Conservation (phyloP, 2,113 vertebrate genomes). For the Hepsetus odoe region DNA sequence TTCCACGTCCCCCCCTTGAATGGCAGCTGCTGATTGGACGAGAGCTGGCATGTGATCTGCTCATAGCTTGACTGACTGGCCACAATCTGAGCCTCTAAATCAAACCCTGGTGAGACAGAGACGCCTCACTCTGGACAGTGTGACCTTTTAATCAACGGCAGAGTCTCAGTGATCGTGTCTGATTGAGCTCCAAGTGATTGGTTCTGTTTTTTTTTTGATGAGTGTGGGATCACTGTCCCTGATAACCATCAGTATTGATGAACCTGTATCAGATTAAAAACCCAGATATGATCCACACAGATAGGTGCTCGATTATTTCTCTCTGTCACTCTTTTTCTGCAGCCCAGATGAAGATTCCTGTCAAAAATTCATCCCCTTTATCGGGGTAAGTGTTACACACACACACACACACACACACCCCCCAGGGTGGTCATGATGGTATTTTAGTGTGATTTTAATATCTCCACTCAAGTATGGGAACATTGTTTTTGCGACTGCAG, state of each 20-base stretch:
- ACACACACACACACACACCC: no score
- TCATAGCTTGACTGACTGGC: neutral
- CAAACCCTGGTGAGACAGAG: neutral
- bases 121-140: neutral
- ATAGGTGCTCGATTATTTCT: conserved; percentile 12
- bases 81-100: no score
- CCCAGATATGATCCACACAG: neutral
- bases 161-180: neutral
- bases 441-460: no score
- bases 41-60: conserved; percentile 24
- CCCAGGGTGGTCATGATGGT: no score
- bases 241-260: neutral
- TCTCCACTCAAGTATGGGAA: no score
- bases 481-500: no score
- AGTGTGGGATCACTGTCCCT: neutral
- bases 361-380: conserved; percentile 97
- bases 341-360: conserved; percentile 96
- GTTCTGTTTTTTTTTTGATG: neutral
- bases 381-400: conserved; percentile 87
- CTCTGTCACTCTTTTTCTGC: conserved; percentile 35
- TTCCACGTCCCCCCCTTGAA: neutral
- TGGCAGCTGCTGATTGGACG: neutral
- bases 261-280: neutral
- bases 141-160: neutral
- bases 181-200: neutral